These are phyloP conservation scores for Mellilla xanthometata DNA, from an alignment of 2,888 invertebrate species.

Conservation along the genomic window DNA sequence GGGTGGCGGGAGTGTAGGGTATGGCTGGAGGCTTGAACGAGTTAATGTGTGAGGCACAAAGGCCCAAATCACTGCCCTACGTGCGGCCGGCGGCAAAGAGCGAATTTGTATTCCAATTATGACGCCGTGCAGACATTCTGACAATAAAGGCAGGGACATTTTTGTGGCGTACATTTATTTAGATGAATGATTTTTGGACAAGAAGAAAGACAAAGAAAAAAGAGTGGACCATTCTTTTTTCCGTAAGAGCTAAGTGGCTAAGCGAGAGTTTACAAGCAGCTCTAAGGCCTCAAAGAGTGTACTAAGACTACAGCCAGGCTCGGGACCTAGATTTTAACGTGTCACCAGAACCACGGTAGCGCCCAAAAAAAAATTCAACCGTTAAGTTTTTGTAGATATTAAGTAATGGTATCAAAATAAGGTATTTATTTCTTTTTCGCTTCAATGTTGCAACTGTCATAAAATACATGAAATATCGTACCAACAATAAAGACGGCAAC, in stretches of 20 bases:
- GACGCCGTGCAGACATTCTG: constrained; percentile 53
- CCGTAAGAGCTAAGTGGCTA: no score
- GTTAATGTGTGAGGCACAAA: constrained; percentile 81
- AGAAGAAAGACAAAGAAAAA: constrained; percentile 8
- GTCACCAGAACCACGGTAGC: no score
- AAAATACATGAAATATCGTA: constrained; percentile 16
- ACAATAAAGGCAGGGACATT: constrained; percentile 41
- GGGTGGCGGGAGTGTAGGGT: constrained; percentile 46
- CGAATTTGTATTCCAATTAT: constrained; percentile 82
- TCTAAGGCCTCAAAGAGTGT: no score
- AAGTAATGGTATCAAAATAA: no score
- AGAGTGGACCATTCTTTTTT: no score
- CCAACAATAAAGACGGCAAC: constrained; percentile 24
- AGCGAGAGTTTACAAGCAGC: no score
- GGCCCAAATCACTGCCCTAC: constrained; percentile 79
- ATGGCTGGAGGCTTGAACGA: constrained; percentile 71
- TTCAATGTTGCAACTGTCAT: neutral
- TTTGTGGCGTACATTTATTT: constrained; percentile 14
- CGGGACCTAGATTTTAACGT: no score
- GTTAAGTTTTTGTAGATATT: no score
- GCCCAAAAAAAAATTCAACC: no score
- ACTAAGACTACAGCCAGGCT: no score
- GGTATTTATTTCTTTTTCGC: no score
- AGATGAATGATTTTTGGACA: neutral
- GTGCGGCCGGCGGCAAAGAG: constrained; percentile 71